Evolutionary conservation across 2,113 vertebrate species (phyloP).

Genomic region (Triplophysa tibetana): DNA sequence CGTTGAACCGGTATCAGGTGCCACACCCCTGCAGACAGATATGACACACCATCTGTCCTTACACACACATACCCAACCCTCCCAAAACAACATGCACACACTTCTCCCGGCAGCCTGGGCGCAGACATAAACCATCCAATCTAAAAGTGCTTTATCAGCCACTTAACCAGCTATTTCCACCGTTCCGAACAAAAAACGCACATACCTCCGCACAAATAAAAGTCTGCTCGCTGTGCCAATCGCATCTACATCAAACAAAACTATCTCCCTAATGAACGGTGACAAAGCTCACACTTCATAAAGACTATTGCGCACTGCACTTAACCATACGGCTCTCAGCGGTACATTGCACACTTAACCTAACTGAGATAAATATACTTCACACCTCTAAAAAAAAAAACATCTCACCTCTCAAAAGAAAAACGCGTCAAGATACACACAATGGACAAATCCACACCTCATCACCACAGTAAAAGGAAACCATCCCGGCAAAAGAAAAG

Average conservation of each 20-base stretch:
- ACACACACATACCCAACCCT: not conserved
- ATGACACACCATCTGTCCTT: constrained; percentile 62
- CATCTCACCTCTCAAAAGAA: not conserved
- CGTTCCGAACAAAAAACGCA: constrained; percentile 28
- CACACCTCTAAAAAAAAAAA: constrained; percentile 1
- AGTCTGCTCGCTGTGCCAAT: not conserved
- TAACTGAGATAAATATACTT: constrained; percentile 19
- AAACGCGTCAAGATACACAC: not conserved
- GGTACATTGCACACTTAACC: constrained; percentile 12
- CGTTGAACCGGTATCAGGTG: constrained; percentile 30
- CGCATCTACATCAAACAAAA: constrained; percentile 21
- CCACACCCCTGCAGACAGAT: constrained; percentile 55
- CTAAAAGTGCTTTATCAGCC: constrained; percentile 29
- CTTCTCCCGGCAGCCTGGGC: not conserved
- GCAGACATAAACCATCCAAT: constrained; percentile 26
- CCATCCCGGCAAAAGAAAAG: constrained; percentile 2
- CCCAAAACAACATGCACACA: constrained; percentile 9
- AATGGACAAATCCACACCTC: not conserved
- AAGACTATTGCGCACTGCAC: not conserved
- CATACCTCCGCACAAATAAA: constrained; percentile 27
- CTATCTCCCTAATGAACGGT: constrained; percentile 28
- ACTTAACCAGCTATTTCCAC: constrained; percentile 6
- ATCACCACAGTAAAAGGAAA: not conserved
- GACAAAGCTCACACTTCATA: constrained; percentile 23
- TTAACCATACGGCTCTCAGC: constrained; percentile 26